Evolutionary conservation across 2,797 vertebrate genomes (phyloP), one percentile per base, ranked within the genome.

Genomic region (Typhlichthys eigenmanni): DNA sequence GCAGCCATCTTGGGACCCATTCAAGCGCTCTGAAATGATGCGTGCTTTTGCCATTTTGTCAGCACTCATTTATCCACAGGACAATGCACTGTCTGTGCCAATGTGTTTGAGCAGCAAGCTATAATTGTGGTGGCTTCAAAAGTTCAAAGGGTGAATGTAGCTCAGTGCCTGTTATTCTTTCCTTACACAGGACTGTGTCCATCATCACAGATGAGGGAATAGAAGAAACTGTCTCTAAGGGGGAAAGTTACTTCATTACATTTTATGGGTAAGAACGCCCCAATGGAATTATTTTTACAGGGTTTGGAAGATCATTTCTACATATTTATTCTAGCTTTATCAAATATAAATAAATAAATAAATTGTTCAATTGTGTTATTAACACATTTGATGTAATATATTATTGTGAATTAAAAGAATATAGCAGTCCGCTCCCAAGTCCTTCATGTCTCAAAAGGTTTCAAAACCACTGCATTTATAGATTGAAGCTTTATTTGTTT

Each of bases 91-190:
- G 71, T 83, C 87, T 90, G 82, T 90, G 69, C 74, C 68, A 61
- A 71, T 55, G 80, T 51, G 84, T 90, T 87, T 88, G 85, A 93
- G 89, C 89, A 73, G 70, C 73, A 60, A 77, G 81, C 85, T 89
- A 87, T 90, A 85, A 75, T 86, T 85, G 89, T 83, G 71, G 84
- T 64, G 63, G 85, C 89, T 91, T 91, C 90, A 92, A 92, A 92
- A 90, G 29, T 4, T 56, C 32, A 29, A 29, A 29, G 24, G 24
- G 50, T 66, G 75, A 82, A 81, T 78, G 72, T 76, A 72, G 76
- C 85, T 87, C 83, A 66, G 54, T 68, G 68, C 81, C 76, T 55
- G 67, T 78, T 79, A 85, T 87, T 87, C 85, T 78, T 80, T 71
- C 82, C 61, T 67, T 75, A 69, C 66, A 49, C 80, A 76, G 74